phyloP scores from a whole-genome alignment of 2,797 vertebrate genomes.

The Ispidina lecontei region DNA sequence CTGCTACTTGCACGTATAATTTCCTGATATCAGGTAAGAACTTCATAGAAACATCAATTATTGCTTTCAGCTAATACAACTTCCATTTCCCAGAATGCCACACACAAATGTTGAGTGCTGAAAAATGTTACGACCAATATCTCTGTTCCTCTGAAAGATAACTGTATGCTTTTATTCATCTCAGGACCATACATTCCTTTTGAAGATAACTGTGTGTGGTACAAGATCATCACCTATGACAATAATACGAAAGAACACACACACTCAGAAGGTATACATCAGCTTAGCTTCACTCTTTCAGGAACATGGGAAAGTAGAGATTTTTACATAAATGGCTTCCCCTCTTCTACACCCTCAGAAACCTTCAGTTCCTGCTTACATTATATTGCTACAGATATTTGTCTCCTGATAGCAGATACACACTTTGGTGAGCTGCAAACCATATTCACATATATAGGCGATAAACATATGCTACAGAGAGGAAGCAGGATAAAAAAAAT shows the following conservation, averaged over 20 bases:
- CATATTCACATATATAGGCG: neutral
- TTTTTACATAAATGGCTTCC: neutral
- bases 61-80: neutral
- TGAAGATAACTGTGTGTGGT: neutral
- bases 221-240: neutral
- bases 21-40: neutral
- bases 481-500: neutral
- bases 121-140: fast-evolving
- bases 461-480: neutral
- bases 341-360: neutral
- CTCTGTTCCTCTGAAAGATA: neutral
- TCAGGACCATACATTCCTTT: neutral
- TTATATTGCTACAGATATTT: neutral
- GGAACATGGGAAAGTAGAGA: neutral
- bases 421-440: neutral
- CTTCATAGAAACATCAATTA: neutral
- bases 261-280: neutral
- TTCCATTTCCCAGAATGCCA: neutral
- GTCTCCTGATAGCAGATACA: neutral
- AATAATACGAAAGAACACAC: neutral
- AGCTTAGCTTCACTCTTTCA: neutral
- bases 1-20: neutral
- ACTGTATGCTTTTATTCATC: neutral
- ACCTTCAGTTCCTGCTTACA: neutral
- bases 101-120: neutral